Evolutionary conservation across 2,888 invertebrate species (phyloP).

Genomic region (Xylocampa areola): DNA sequence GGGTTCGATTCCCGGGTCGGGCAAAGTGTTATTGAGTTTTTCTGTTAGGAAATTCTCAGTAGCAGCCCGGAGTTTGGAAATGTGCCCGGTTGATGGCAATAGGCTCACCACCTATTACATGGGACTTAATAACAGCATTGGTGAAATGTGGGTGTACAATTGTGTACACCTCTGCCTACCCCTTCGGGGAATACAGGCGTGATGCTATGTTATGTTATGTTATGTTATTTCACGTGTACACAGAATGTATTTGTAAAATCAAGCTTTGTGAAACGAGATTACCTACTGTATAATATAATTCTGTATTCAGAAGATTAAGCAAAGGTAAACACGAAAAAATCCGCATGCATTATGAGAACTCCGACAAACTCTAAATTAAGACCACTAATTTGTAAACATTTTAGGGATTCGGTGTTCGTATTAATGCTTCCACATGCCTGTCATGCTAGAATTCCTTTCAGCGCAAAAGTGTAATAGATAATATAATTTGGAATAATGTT

Average conservation of each 20-base stretch:
- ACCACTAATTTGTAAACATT: constrained; percentile 11
- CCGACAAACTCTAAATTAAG: not conserved
- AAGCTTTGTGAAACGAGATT: not conserved
- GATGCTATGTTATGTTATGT: too few species aligned
- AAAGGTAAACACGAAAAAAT: not conserved
- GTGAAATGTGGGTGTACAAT: too few species aligned
- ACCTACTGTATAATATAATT: not conserved
- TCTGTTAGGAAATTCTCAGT: too few species aligned
- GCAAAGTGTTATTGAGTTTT: too few species aligned
- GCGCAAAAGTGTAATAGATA: constrained; percentile 20
- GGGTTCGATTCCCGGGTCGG: too few species aligned
- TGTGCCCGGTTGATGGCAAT: too few species aligned
- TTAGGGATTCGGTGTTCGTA: not conserved
- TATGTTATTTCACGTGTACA: too few species aligned
- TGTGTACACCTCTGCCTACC: too few species aligned
- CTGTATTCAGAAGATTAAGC: not conserved
- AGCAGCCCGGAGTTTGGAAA: too few species aligned
- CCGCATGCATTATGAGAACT: not conserved
- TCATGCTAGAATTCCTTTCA: not conserved
- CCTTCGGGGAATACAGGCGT: too few species aligned
- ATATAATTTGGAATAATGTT: constrained; percentile 38
- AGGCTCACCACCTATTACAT: too few species aligned
- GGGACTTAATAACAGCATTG: too few species aligned
- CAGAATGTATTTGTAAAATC: not conserved
- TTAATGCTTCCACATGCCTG: not conserved